Evolutionary conservation across 1,140 invertebrate species (phyloP).

Genomic region (Pantala flavescens): DNA sequence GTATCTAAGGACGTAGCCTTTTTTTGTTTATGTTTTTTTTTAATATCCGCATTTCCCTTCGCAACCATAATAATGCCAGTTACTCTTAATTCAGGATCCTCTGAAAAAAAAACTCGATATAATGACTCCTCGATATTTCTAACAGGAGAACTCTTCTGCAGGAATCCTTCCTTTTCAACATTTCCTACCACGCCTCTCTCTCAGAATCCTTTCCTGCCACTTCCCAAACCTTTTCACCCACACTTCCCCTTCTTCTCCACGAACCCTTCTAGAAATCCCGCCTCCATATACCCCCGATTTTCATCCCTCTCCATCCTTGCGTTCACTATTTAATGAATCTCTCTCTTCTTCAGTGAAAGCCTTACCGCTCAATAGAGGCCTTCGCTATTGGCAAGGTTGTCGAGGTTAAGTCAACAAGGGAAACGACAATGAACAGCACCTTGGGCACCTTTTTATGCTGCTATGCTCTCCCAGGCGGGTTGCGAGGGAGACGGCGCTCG

Average conservation of each 20-base stretch:
- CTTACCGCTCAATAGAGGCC: constrained; percentile 3
- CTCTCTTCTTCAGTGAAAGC: not conserved
- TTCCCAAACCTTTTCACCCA: not conserved
- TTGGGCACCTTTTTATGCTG: not conserved
- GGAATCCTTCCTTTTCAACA: not conserved
- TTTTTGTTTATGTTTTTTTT: too few relatives aligned
- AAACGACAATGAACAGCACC: not conserved
- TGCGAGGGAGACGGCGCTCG: too few relatives aligned
- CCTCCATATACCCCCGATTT: not conserved
- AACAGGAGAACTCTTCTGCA: not conserved
- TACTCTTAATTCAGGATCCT: too few relatives aligned
- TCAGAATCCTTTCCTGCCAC: not conserved
- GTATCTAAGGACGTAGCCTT: too few relatives aligned
- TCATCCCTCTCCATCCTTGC: not conserved
- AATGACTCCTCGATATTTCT: too few relatives aligned
- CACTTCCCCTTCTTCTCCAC: not conserved
- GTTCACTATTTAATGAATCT: constrained; percentile 3
- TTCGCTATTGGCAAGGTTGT: constrained; percentile 1
- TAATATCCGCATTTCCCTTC: too few relatives aligned
- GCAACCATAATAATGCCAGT: too few relatives aligned
- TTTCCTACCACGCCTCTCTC: not conserved
- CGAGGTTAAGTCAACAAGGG: constrained; percentile 3
- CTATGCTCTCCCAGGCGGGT: not conserved
- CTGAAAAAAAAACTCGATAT: too few relatives aligned
- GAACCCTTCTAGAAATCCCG: not conserved